Conservation (phyloP, 2,113 vertebrate species). For the Mohoua ochrocephala region DNA sequence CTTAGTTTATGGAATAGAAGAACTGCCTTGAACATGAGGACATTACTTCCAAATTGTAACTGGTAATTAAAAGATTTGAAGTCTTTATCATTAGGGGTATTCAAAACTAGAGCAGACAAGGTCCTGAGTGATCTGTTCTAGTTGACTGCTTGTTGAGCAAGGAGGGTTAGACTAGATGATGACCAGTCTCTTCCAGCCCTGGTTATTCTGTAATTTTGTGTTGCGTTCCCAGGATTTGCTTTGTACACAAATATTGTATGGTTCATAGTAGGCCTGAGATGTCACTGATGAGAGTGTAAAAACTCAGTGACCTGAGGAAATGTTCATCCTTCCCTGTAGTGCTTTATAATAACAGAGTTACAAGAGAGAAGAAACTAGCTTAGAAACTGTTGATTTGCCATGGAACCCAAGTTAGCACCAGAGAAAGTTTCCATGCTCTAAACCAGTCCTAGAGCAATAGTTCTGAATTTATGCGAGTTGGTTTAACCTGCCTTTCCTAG, state of each 20-base stretch:
- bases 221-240: background rate
- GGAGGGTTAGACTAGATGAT: background rate
- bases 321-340: background rate
- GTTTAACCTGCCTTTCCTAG: background rate
- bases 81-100: background rate
- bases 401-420: background rate
- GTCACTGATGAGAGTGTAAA: background rate
- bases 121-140: background rate
- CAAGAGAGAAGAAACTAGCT: background rate
- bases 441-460: background rate
- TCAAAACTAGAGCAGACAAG: background rate
- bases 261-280: background rate
- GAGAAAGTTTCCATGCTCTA: background rate
- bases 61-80: background rate
- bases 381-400: background rate
- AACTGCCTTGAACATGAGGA: background rate
- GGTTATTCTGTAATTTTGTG: background rate
- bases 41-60: background rate
- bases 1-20: background rate
- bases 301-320: background rate
- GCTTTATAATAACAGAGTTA: background rate
- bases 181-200: background rate
- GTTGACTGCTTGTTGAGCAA: background rate
- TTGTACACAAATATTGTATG: background rate
- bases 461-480: background rate